phyloP scores from a whole-genome alignment of 2,797 vertebrate species.

The Brachymystax lenok region DNA sequence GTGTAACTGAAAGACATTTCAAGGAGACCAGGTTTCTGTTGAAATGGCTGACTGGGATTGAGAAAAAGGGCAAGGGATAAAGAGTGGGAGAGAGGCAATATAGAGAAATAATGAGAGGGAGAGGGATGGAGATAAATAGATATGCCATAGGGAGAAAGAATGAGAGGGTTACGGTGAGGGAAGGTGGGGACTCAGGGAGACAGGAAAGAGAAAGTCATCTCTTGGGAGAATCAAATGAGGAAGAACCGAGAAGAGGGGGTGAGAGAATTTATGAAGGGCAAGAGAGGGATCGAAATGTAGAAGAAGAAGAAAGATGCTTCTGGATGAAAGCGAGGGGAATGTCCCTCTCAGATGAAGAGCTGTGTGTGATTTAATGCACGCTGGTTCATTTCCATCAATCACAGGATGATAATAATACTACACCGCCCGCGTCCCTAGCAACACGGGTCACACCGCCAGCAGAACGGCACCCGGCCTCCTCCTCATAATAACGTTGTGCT shows the following conservation, averaged over 20 bases:
- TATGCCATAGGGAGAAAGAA: background rate
- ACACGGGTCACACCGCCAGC: constrained; percentile 6
- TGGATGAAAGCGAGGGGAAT: background rate
- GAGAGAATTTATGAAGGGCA: background rate
- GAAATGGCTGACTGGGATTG: background rate
- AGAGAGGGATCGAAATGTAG: background rate
- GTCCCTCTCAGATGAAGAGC: background rate
- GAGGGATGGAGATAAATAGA: background rate
- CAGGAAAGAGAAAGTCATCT: background rate
- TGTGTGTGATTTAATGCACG: constrained; percentile 25
- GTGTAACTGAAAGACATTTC: constrained; percentile 13
- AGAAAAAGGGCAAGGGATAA: too few species aligned
- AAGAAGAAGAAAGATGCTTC: background rate
- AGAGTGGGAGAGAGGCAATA: too few species aligned
- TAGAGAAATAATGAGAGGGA: too few species aligned
- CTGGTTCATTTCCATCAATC: constrained; percentile 16
- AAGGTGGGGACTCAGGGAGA: background rate
- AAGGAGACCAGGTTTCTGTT: background rate
- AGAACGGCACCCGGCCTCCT: background rate
- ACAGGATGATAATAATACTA: background rate
- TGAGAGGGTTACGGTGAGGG: background rate
- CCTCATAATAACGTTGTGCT: background rate
- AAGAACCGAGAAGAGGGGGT: background rate
- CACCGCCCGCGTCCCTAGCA: background rate
- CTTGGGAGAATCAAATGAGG: background rate